phyloP scores from a whole-genome alignment of 1,140 invertebrate genomes.

The Apis florea region DNA sequence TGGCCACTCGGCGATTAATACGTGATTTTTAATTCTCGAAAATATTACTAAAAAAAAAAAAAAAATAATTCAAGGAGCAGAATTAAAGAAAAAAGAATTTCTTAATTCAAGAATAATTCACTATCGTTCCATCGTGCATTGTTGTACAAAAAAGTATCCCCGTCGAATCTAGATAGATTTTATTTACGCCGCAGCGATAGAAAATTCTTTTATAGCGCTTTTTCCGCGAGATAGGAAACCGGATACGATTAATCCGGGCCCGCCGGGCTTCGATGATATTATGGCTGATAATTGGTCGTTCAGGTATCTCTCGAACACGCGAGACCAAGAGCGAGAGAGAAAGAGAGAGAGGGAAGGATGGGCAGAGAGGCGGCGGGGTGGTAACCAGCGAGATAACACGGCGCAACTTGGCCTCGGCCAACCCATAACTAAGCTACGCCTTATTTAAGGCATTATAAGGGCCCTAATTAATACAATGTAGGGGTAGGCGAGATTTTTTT shows the following conservation, averaged over 20 bases:
- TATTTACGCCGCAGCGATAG: constrained; percentile 3
- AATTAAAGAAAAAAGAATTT: too few relatives aligned
- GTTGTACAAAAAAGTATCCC: too few relatives aligned
- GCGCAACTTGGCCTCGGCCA: constrained; percentile 71
- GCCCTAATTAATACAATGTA: constrained; percentile 79
- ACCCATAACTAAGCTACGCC: constrained; percentile 75
- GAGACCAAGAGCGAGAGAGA: constrained; percentile 58
- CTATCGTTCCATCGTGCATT: too few relatives aligned
- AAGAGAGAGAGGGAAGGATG: constrained; percentile 27
- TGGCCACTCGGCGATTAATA: not conserved
- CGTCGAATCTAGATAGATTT: not conserved
- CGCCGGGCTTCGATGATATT: constrained; percentile 75
- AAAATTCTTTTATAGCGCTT: constrained; percentile 57
- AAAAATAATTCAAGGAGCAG: too few relatives aligned
- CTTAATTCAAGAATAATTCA: too few relatives aligned
- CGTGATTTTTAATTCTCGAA: too few relatives aligned
- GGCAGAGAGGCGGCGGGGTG: constrained; percentile 63
- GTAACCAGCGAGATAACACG: constrained; percentile 74
- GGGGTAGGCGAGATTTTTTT: constrained; percentile 77
- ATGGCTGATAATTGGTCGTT: constrained; percentile 78
- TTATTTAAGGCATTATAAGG: constrained; percentile 77
- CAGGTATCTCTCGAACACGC: constrained; percentile 59
- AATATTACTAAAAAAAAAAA: too few relatives aligned
- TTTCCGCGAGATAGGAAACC: constrained; percentile 76
- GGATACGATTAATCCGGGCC: constrained; percentile 78